phyloP scores from a whole-genome alignment of 2,113 vertebrate species.

The human (Homo sapiens) region GRCh38 chr5:161527001-161527500 shows the following conservation, averaged over 20 bases:
- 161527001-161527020: conserved; percentile 3
- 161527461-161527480: neutral
- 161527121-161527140: neutral
- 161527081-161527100: neutral
- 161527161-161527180: neutral
- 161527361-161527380: neutral
- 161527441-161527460: neutral
- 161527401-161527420: neutral
- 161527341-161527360: neutral
- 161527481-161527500: neutral
- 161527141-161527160: neutral
- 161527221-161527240: neutral
- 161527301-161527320: neutral
- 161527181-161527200: neutral
- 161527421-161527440: neutral
- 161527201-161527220: neutral
- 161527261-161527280: neutral
- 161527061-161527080: neutral
- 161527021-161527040: neutral
- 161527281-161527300: neutral
- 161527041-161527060: neutral
- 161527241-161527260: neutral
- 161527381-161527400: neutral
- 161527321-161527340: neutral
- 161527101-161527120: neutral